Percentiles rank a stretch among this genome's conserved stretches.
phyloP scores from a whole-genome alignment of 2,113 vertebrate genomes.

The Misgurnus anguillicaudatus region DNA sequence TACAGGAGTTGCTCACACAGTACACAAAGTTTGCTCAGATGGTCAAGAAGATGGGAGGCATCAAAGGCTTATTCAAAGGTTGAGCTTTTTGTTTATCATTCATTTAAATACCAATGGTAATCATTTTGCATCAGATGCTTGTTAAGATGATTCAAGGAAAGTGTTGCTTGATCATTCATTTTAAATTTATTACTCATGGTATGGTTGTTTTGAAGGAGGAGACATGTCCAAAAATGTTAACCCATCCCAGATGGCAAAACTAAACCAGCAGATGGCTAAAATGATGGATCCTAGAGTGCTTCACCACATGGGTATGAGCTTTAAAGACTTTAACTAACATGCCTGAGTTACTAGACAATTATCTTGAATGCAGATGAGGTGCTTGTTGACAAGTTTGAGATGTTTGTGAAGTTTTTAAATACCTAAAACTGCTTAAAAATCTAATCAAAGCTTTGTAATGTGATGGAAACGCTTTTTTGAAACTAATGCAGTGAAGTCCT shows the following conservation, averaged over 20 bases:
- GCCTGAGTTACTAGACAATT: neutral
- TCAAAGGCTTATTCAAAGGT: conserved; percentile 99
- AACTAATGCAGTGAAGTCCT: too few species aligned
- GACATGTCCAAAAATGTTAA: conserved; percentile 99
- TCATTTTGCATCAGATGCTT: neutral
- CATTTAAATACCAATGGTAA: neutral
- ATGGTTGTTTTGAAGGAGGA: conserved; percentile 77
- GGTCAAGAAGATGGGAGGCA: conserved; percentile 99
- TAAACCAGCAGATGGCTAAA: conserved; percentile 99
- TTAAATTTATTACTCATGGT: neutral
- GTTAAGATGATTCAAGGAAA: neutral
- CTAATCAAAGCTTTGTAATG: too few species aligned
- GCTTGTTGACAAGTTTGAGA: neutral
- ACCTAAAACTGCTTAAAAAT: too few species aligned
- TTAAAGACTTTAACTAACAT: neutral
- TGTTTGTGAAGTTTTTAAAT: too few species aligned
- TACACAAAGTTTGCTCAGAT: conserved; percentile 99
- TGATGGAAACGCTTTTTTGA: too few species aligned
- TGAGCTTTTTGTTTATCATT: neutral
- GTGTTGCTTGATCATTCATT: neutral
- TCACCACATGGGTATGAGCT: conserved; percentile 93
- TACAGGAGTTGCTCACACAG: conserved; percentile 96
- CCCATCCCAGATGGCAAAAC: conserved; percentile 96
- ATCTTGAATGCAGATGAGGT: neutral
- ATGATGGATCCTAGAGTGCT: conserved; percentile 99